Conservation (phyloP, 2,113 vertebrate species). For the Hyla sarda region DNA sequence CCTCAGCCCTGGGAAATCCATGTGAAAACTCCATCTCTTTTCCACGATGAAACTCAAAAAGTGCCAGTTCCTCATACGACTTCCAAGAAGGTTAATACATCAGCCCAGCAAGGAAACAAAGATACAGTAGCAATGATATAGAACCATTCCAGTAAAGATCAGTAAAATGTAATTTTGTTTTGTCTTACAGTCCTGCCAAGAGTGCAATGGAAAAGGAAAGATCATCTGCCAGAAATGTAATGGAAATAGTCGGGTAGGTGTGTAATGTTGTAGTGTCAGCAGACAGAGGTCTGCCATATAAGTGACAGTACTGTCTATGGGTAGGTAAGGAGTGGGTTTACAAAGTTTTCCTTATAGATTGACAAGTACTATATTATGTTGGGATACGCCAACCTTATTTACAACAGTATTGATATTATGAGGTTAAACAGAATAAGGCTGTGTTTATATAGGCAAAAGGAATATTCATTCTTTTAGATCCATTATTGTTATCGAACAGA, state of each 20-base stretch:
- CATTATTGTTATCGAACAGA: no score
- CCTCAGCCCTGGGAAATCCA: constrained; percentile 75
- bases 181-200: constrained; percentile 71
- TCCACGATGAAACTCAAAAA: constrained; percentile 64
- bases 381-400: background rate
- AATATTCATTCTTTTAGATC: no score
- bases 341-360: no score
- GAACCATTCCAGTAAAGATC: background rate
- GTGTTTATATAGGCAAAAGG: no score
- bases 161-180: background rate
- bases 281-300: background rate
- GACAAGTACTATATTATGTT: background rate
- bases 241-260: constrained; percentile 74
- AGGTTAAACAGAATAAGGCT: no score
- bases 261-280: background rate
- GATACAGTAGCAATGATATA: background rate
- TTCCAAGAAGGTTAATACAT: constrained; percentile 71
- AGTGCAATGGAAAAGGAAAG: constrained; percentile 72
- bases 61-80: constrained; percentile 76
- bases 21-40: constrained; percentile 67
- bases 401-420: no score
- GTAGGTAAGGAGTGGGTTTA: no score
- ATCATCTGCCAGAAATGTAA: constrained; percentile 72
- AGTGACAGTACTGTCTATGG: background rate
- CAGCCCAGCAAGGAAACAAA: background rate